These are phyloP conservation scores for Chloropsis cyanopogon DNA, from an alignment of 2,113 vertebrate species.

Conservation along the genomic window DNA sequence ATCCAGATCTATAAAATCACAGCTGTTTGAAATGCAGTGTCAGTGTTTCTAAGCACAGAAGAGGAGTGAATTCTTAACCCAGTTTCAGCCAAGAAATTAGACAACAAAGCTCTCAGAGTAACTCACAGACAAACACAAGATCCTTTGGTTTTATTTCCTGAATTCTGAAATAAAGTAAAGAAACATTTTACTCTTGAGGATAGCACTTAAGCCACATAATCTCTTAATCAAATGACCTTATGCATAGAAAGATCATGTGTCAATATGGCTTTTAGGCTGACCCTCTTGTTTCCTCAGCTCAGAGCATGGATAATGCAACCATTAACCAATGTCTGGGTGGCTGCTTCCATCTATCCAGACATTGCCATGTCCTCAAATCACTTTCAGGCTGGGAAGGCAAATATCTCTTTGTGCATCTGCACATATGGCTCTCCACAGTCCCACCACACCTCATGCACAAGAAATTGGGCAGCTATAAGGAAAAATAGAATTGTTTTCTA, in stretches of 20 bases:
- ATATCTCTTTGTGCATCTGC: background rate
- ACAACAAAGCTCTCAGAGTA: background rate
- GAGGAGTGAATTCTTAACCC: background rate
- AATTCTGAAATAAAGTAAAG: background rate
- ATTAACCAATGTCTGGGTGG: background rate
- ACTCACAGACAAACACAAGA: background rate
- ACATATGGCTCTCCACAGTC: background rate
- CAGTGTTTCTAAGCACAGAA: background rate
- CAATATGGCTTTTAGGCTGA: background rate
- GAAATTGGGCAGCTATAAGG: background rate
- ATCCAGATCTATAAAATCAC: background rate
- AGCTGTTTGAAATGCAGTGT: background rate
- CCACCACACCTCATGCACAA: background rate
- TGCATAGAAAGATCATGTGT: background rate
- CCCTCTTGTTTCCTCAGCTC: background rate
- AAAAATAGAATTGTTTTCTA: background rate
- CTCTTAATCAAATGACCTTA: background rate
- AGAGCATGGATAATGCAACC: background rate
- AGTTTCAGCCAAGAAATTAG: background rate
- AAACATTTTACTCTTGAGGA: background rate
- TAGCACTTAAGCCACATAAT: background rate
- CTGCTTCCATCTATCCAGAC: background rate
- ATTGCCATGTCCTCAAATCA: background rate
- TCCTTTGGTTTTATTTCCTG: background rate
- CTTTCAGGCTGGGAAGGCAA: background rate